A percentile compares a stretch with the other conserved stretches of the same genome.
Conservation (phyloP, 2,888 invertebrate species). For the Erynnis tages region DNA sequence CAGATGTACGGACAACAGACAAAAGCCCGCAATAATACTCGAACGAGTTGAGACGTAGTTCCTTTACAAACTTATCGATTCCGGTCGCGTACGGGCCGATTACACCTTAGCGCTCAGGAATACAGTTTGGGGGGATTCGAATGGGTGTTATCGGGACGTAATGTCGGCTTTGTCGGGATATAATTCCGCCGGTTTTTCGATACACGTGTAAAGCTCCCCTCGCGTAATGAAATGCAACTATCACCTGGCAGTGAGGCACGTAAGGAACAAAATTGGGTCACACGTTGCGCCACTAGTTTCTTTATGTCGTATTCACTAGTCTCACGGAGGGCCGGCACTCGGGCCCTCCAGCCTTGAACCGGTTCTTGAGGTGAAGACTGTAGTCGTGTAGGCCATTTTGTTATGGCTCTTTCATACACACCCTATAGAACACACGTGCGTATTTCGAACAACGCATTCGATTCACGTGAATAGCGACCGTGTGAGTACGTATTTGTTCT, state of each 20-base stretch:
- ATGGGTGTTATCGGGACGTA: slow-evolving; percentile 9
- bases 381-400: slow-evolving; percentile 41
- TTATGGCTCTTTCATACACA: slow-evolving; percentile 51
- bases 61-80: slow-evolving; percentile 38
- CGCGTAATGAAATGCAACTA: slow-evolving; percentile 60
- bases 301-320: slow-evolving; percentile 37
- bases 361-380: slow-evolving; percentile 40
- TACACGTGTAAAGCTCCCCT: slow-evolving; percentile 64
- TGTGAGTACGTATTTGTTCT: slow-evolving; percentile 19
- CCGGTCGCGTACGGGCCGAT: background rate
- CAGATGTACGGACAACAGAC: slow-evolving; percentile 66
- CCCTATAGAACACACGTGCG: slow-evolving; percentile 69
- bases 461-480: slow-evolving; percentile 31
- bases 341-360: slow-evolving; percentile 45
- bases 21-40: slow-evolving; percentile 56
- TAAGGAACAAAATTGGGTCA: slow-evolving; percentile 69
- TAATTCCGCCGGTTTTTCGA: slow-evolving; percentile 52
- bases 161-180: slow-evolving; percentile 35
- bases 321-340: slow-evolving; percentile 42
- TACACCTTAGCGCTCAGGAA: slow-evolving; percentile 22
- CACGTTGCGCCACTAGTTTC: slow-evolving; percentile 61
- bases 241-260: slow-evolving; percentile 63
- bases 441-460: slow-evolving; percentile 47
- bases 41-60: slow-evolving; percentile 60
- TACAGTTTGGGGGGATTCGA: slow-evolving; percentile 16